Percentiles rank a stretch among this genome's conserved stretches.
These are phyloP conservation scores for Gallinago jamesoni DNA, from an alignment of 2,113 vertebrate genomes.

Conservation along the genomic window DNA sequence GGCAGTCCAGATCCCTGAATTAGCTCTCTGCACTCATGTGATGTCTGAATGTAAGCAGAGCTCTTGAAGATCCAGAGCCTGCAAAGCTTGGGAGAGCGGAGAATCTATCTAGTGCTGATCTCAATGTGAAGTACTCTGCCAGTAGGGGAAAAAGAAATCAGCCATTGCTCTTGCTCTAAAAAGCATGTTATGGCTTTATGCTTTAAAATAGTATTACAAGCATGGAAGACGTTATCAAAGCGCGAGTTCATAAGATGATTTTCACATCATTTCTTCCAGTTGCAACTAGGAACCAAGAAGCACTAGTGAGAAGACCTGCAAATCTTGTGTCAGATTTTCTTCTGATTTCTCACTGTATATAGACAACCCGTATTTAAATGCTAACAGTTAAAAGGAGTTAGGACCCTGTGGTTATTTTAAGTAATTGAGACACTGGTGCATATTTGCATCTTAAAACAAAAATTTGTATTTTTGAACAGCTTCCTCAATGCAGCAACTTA, in stretches of 20 bases:
- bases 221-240: not conserved
- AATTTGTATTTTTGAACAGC: not conserved
- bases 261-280: not conserved
- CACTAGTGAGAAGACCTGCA: not conserved
- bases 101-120: not conserved
- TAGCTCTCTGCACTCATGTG: accelerated
- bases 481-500: not conserved
- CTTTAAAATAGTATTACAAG: not conserved
- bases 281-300: not conserved
- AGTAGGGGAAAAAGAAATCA: not conserved
- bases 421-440: not conserved
- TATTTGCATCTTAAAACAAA: not conserved
- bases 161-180: not conserved
- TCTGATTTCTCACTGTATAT: not conserved
- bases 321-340: not conserved
- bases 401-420: not conserved
- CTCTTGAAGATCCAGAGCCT: not conserved
- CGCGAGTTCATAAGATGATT: not conserved
- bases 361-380: not conserved
- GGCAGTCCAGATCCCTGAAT: not conserved
- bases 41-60: not conserved
- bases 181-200: not conserved
- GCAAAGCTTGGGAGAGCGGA: not conserved
- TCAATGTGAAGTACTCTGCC: accelerated
- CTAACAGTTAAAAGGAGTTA: not conserved